Evolutionary conservation across 2,888 invertebrate genomes (phyloP), one percentile per base, ranked within the genome.

Genomic region (Drosophila kanekoi): DNA sequence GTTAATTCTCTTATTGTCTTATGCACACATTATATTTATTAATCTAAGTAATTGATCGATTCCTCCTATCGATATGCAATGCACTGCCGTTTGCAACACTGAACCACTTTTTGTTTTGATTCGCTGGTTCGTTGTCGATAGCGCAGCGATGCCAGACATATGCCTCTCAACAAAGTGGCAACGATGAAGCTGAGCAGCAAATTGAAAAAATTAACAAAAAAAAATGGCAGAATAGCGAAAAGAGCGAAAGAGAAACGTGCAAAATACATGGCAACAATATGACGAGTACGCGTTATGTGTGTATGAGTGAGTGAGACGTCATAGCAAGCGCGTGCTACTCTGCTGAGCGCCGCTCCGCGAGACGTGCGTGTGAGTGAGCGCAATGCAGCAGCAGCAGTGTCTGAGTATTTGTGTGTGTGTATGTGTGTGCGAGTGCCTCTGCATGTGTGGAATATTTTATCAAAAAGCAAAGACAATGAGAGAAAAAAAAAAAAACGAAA

Each of bases 401-500:
- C 9, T 59, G 60, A 59, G 44, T 68, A 20, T 63, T 18, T 23
- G 23, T 23, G 23, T 20, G 49, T 54, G 28, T 60, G 58, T 54
- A 38, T 67, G 37, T 58, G 23, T 52, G 33, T 51, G 28, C 63
- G 54, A 52, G 52, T 52, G 33, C 62, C 56, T 72, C 61, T 70
- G 67, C 48, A 56, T 72, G 68, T 65, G 64, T 72, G 56, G 72
- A 71, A 79, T 78, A 81, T 78, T 82, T 90, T 81, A 77, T 87
- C 84, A 81, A 90, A 82, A 89, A 72, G 89, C 85, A 81, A 76
- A 79, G 77, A 79, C 81, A 78, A 88, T 87, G 76, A 73, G 78
- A 72, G 61, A 54, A 49, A 69, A 68, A 64, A 68, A 64, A 66
- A 63, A 62, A 61, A 41, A 18, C 60, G 41, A 66, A 54, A 67